phyloP scores from a whole-genome alignment of 2,888 invertebrate species.

The Ophion obscuratus region DNA sequence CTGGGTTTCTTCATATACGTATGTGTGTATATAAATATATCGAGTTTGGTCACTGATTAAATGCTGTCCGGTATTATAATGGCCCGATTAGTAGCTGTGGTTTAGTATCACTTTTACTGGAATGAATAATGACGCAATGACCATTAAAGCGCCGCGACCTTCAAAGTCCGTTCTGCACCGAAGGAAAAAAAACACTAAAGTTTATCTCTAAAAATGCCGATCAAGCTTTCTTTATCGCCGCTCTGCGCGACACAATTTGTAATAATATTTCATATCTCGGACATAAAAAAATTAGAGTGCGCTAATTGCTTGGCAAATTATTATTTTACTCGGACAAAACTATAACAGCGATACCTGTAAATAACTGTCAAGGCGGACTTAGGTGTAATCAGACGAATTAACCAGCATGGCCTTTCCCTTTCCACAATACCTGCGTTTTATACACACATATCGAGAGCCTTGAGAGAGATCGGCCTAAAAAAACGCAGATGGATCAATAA shows the following conservation, averaged over 20 bases:
- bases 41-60: slow-evolving; percentile 46
- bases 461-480: background rate
- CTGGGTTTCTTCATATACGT: too few relatives aligned
- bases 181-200: slow-evolving; percentile 9
- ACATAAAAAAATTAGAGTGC: slow-evolving; percentile 32
- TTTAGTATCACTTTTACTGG: slow-evolving; percentile 2
- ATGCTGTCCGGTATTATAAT: slow-evolving; percentile 27
- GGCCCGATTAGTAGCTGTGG: slow-evolving; percentile 23
- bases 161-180: slow-evolving; percentile 39
- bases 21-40: too few relatives aligned
- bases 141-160: slow-evolving; percentile 40
- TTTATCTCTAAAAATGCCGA: slow-evolving; percentile 7
- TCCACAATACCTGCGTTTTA: slow-evolving; percentile 17
- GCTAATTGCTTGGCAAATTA: slow-evolving; percentile 20
- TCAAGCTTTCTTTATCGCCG: slow-evolving; percentile 10
- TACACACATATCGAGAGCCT: slow-evolving; percentile 26
- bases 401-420: slow-evolving; percentile 49
- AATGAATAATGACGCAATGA: slow-evolving; percentile 48
- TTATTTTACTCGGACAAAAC: too few relatives aligned
- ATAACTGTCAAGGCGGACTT: slow-evolving; percentile 12
- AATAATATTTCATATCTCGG: slow-evolving; percentile 31
- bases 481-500: slow-evolving; percentile 31
- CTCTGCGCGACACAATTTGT: background rate
- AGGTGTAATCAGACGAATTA: slow-evolving; percentile 53
- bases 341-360: background rate